A percentile compares a stretch with the other conserved stretches of the same genome.
phyloP scores from a whole-genome alignment of 2,797 vertebrate genomes.

The Falco novaeseelandiae region DNA sequence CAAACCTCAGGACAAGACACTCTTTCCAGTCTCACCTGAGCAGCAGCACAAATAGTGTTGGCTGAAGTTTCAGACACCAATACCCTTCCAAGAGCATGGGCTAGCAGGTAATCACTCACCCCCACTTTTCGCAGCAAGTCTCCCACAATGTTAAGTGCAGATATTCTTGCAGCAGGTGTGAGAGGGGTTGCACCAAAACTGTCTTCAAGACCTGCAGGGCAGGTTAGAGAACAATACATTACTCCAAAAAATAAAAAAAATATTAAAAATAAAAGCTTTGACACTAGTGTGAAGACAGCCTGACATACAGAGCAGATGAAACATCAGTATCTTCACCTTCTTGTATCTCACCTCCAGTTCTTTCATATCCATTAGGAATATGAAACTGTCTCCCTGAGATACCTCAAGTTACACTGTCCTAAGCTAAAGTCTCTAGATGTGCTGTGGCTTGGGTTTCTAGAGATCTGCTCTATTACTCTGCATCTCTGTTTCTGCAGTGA shows the following conservation, averaged over 20 bases:
- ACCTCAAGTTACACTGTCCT: background rate
- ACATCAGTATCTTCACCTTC: background rate
- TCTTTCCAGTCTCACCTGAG: background rate
- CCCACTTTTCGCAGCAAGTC: slow-evolving; percentile 97
- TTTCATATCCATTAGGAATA: background rate
- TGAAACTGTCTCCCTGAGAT: background rate
- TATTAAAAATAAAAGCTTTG: background rate
- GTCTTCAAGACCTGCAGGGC: slow-evolving; percentile 79
- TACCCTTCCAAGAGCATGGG: background rate
- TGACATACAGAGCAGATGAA: background rate
- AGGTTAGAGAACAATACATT: background rate
- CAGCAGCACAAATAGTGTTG: background rate
- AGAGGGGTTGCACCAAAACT: slow-evolving; percentile 87
- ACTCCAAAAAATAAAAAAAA: background rate
- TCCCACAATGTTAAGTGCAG: slow-evolving; percentile 95
- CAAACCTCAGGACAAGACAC: background rate
- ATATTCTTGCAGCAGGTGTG: slow-evolving; percentile 94
- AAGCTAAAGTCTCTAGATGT: background rate
- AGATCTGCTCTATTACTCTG: background rate
- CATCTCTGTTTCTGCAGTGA: background rate
- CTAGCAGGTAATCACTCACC: slow-evolving; percentile 74
- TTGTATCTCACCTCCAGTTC: background rate
- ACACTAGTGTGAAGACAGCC: background rate
- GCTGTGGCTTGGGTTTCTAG: background rate
- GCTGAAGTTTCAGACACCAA: background rate